Conservation (phyloP, 2,888 invertebrate species). For the Lamproptera curius region DNA sequence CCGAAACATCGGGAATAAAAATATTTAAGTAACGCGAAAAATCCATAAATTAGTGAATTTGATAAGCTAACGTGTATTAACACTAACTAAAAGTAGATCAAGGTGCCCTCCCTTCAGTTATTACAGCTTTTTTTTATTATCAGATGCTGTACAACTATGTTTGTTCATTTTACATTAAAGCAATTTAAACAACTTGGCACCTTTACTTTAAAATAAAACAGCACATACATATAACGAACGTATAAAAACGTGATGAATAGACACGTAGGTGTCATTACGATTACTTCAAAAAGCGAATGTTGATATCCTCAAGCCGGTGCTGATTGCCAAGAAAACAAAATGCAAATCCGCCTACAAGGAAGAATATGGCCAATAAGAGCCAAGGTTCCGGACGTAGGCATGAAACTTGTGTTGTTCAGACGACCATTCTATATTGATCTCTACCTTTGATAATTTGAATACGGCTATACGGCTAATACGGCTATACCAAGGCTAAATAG, state of each 20-base stretch:
- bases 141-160: not conserved
- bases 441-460: too few species aligned
- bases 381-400: slow-evolving; percentile 16
- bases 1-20: too few species aligned
- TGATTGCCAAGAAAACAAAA: slow-evolving; percentile 17
- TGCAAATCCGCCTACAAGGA: slow-evolving; percentile 19
- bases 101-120: too few species aligned
- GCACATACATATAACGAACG: not conserved
- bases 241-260: not conserved
- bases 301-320: slow-evolving; percentile 3
- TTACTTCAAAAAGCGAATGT: slow-evolving; percentile 7
- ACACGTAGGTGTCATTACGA: not conserved
- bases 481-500: too few species aligned
- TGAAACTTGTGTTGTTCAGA: slow-evolving; percentile 12
- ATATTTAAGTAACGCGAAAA: too few species aligned
- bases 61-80: too few species aligned
- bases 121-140: not conserved
- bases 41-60: too few species aligned
- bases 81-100: too few species aligned
- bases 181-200: not conserved
- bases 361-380: slow-evolving; percentile 8
- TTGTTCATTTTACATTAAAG: not conserved
- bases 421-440: slow-evolving; percentile 13
- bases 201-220: not conserved
- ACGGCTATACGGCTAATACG: too few species aligned